Conservation (phyloP, 2,888 invertebrate species). For the Nymphalis c-album region DNA sequence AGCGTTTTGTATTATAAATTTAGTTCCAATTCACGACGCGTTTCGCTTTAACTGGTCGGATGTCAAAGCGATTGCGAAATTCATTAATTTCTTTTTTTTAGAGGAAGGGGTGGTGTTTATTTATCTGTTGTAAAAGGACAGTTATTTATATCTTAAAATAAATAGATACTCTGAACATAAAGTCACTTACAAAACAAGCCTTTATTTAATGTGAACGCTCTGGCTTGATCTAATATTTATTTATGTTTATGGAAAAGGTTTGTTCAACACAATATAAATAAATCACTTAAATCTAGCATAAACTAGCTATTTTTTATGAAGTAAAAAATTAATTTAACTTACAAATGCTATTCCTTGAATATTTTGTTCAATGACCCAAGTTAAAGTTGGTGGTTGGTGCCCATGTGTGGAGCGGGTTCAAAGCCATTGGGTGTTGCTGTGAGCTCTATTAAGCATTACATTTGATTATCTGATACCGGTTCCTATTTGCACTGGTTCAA, state of each 20-base stretch:
- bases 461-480: constrained; percentile 28
- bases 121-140: constrained; percentile 2
- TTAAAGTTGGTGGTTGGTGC: constrained; percentile 21
- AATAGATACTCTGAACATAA: not conserved
- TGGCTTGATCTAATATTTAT: too few relatives aligned
- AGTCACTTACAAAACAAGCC: not conserved
- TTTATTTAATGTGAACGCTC: not conserved
- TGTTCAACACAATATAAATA: too few relatives aligned
- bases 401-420: constrained; percentile 27
- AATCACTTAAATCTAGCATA: too few relatives aligned
- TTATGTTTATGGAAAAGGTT: too few relatives aligned
- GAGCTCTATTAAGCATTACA: constrained; percentile 33
- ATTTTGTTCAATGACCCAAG: not conserved
- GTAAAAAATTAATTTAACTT: too few relatives aligned
- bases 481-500: constrained; percentile 24
- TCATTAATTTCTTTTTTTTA: constrained; percentile 70
- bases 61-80: constrained; percentile 53
- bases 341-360: too few relatives aligned
- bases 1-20: constrained; percentile 16
- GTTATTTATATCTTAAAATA: constrained; percentile 7
- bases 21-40: constrained; percentile 39
- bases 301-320: too few relatives aligned
- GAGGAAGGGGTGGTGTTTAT: constrained; percentile 46
- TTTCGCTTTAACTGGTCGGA: constrained; percentile 46
- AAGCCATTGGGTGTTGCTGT: constrained; percentile 27